A percentile compares a stretch with the other conserved stretches of the same genome.
Evolutionary conservation across 2,113 vertebrate species (phyloP).

Genomic region (Callopanchax toddi): DNA sequence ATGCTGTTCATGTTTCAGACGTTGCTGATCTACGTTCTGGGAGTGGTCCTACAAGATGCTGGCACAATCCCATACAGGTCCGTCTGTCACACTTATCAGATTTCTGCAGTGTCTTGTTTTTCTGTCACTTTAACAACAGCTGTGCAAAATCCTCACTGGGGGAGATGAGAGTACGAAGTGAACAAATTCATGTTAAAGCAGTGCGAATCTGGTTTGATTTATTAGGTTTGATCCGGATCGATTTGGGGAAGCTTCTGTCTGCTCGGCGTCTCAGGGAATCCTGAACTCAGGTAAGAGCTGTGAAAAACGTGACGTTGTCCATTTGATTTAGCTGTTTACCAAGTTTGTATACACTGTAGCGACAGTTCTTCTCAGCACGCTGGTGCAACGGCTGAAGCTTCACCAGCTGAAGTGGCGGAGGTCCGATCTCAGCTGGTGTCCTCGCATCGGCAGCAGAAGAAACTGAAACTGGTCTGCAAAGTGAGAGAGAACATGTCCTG

Average conservation of each 20-base stretch:
- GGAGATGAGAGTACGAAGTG: background rate
- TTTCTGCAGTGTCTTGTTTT: no score
- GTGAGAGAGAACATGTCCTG: background rate
- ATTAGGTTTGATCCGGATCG: slow-evolving; percentile 91
- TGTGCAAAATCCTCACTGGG: background rate
- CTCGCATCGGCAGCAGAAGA: slow-evolving; percentile 86
- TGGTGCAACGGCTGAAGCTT: slow-evolving; percentile 86
- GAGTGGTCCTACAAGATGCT: slow-evolving; percentile 91
- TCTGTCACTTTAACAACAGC: no score
- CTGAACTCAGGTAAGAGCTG: slow-evolving; percentile 87
- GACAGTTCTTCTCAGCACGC: slow-evolving; percentile 85
- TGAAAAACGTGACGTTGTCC: background rate
- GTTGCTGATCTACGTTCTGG: slow-evolving; percentile 92
- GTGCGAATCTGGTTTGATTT: background rate
- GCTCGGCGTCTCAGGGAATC: slow-evolving; percentile 92
- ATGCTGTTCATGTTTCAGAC: slow-evolving; percentile 81
- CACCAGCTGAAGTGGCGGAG: slow-evolving; percentile 84
- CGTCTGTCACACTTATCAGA: no score
- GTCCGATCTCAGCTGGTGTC: slow-evolving; percentile 92
- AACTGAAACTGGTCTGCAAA: slow-evolving; percentile 57
- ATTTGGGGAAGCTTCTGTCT: slow-evolving; percentile 88
- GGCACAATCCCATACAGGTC: slow-evolving; percentile 88
- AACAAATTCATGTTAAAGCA: background rate
- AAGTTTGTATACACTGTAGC: slow-evolving; percentile 93
- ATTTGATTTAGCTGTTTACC: slow-evolving; percentile 4